A percentile compares a stretch with the other conserved stretches of the same genome.
These are phyloP conservation scores for Coturnix japonica DNA, from an alignment of 2,113 vertebrate species.

Conservation along the genomic window DNA sequence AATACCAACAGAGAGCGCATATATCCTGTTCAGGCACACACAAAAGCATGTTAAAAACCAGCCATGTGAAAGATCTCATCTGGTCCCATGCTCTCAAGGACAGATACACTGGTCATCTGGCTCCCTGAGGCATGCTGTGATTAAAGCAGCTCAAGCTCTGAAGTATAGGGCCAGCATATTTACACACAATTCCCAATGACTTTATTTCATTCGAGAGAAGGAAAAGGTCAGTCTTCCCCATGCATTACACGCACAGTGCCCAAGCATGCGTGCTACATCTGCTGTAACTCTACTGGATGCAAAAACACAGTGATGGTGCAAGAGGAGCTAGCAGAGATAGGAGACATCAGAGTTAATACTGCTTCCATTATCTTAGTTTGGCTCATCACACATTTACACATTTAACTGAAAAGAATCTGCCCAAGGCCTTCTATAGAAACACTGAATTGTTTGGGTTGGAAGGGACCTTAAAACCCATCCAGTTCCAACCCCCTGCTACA, in stretches of 20 bases:
- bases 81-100: not conserved
- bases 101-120: not conserved
- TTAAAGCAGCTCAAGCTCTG: not conserved
- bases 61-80: slow-evolving; percentile 2
- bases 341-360: not conserved
- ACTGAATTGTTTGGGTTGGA: not conserved
- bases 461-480: not conserved
- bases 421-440: not conserved
- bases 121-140: not conserved
- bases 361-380: not conserved
- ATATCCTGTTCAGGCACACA: not conserved
- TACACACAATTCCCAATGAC: not conserved
- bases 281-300: not conserved
- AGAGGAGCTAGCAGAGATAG: not conserved
- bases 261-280: not conserved
- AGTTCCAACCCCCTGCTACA: not conserved
- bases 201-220: slow-evolving; percentile 42
- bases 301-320: not conserved
- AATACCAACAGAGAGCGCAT: not conserved
- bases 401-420: not conserved
- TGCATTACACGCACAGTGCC: rapidly evolving
- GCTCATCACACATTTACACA: not conserved
- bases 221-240: slow-evolving; percentile 26
- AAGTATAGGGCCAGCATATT: not conserved
- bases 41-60: not conserved